Evolutionary conservation across 1,140 invertebrate genomes (phyloP), one percentile per base, ranked within the genome.

Genomic region (Holotrichia oblita): DNA sequence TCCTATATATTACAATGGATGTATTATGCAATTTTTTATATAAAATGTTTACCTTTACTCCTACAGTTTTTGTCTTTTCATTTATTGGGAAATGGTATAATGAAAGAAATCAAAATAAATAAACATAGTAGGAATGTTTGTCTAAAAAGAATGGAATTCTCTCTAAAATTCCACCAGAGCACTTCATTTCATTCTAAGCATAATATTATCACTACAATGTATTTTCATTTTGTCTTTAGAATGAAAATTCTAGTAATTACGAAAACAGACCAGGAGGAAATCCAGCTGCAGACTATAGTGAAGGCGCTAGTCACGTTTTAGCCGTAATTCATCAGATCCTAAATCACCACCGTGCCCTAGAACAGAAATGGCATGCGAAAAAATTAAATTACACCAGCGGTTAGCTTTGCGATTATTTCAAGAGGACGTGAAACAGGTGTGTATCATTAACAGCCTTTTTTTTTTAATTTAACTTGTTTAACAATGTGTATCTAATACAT

Each of bases 261-360:
- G 85, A 87, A 82, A 84, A 84, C 77, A 76, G 85, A 80, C 85
- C 86, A 14, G 85, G 85, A 20, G 92, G 93, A 61, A 97, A 98
- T 89, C 96, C 97, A 8, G 96, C 97, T 6, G 96, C 96, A 2
- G 98, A 99, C 89, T 99, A 99, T 86, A 97, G 96, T 79, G 97
- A 97, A 83, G 97, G 95, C 14, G 95, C 95, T 48, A 95, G 94
- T 83, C 95, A 97, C 87, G 95, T 97, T 42, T 87, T 97, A 76
- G 94, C 93, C 34, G 95, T 97, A 14, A 99, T 97, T 81, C 95
- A 97, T 87, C 94, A 98, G 90, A 98, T 99, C 82, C 89, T 99
- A 76, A 95, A 96, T 77, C 96, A 99, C 86, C 97, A 99, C 84
- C 88, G 97, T 78, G 93, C 95, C 0, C 88, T 99, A 3, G 97